These are phyloP conservation scores for Dyspetes luteomarginatus DNA, from an alignment of 2,888 invertebrate genomes.

Conservation along the genomic window DNA sequence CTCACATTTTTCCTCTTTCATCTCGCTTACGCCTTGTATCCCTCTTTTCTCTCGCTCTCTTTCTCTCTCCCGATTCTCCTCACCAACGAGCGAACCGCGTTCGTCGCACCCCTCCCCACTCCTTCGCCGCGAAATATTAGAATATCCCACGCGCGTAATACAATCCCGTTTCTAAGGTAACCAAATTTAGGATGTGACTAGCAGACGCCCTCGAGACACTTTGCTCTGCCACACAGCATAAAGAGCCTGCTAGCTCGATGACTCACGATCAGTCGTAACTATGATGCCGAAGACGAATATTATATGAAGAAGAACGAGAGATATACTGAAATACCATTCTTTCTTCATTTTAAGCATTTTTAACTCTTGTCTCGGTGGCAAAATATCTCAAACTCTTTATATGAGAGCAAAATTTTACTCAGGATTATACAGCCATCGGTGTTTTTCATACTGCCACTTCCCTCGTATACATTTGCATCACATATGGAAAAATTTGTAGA, in stretches of 20 bases:
- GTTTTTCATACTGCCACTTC: background rate
- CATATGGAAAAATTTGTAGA: too few species aligned
- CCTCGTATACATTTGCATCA: background rate
- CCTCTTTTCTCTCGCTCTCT: background rate
- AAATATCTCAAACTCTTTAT: too few species aligned
- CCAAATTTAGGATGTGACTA: conserved; percentile 82
- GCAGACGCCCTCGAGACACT: conserved; percentile 81
- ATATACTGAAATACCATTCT: background rate
- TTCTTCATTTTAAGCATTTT: background rate
- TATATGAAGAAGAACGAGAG: conserved; percentile 26
- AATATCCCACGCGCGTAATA: conserved; percentile 82
- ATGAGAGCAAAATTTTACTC: too few species aligned
- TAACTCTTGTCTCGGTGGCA: background rate
- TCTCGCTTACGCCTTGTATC: conserved; percentile 17
- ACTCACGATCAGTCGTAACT: conserved; percentile 63
- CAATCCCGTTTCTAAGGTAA: conserved; percentile 81
- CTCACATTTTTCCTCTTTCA: conserved; percentile 16
- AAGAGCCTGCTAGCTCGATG: conserved; percentile 61
- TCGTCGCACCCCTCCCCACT: conserved; percentile 21
- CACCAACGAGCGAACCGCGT: conserved; percentile 6
- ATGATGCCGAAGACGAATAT: conserved; percentile 43
- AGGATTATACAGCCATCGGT: too few species aligned
- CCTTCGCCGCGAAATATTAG: conserved; percentile 68
- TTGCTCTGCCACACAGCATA: conserved; percentile 56
- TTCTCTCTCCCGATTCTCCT: conserved; percentile 2